Conservation (phyloP, 2,888 invertebrate genomes). For the Mythimna pallens region DNA sequence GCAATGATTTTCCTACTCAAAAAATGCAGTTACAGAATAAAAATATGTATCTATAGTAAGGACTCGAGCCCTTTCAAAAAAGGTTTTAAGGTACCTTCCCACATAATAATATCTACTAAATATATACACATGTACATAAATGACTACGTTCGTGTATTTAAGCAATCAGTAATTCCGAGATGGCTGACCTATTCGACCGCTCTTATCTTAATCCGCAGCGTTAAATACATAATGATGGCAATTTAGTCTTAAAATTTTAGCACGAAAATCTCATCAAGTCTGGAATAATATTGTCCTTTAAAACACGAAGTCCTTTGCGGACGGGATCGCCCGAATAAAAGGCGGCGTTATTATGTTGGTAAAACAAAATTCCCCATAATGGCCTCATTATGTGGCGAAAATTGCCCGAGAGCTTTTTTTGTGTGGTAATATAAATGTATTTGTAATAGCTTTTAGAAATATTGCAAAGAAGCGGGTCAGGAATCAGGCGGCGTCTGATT, state of each 20-base stretch:
- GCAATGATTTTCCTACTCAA: not conserved
- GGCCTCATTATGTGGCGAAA: slow-evolving; percentile 91
- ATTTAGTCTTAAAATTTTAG: slow-evolving; percentile 88
- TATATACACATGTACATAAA: slow-evolving; percentile 9
- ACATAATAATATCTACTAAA: slow-evolving; percentile 5
- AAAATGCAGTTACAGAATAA: not conserved
- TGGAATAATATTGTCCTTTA: slow-evolving; percentile 89
- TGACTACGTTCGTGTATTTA: slow-evolving; percentile 59
- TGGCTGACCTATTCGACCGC: slow-evolving; percentile 82
- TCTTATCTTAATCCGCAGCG: slow-evolving; percentile 82
- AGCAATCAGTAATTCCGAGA: slow-evolving; percentile 62
- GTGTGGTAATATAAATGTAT: slow-evolving; percentile 90
- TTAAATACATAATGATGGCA: slow-evolving; percentile 88
- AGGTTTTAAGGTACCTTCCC: not conserved
- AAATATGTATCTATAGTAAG: not conserved
- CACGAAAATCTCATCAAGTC: slow-evolving; percentile 89
- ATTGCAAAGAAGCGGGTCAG: slow-evolving; percentile 89
- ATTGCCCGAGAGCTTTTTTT: slow-evolving; percentile 90
- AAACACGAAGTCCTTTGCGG: slow-evolving; percentile 86
- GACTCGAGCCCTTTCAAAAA: slow-evolving; percentile 1
- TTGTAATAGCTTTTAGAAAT: slow-evolving; percentile 91
- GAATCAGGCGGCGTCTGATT: slow-evolving; percentile 87
- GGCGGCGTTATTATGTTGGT: slow-evolving; percentile 90
- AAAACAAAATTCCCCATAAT: slow-evolving; percentile 91
- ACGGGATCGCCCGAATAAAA: slow-evolving; percentile 87